Conservation (phyloP, 2,797 vertebrate genomes). For the Amblyraja radiata region DNA sequence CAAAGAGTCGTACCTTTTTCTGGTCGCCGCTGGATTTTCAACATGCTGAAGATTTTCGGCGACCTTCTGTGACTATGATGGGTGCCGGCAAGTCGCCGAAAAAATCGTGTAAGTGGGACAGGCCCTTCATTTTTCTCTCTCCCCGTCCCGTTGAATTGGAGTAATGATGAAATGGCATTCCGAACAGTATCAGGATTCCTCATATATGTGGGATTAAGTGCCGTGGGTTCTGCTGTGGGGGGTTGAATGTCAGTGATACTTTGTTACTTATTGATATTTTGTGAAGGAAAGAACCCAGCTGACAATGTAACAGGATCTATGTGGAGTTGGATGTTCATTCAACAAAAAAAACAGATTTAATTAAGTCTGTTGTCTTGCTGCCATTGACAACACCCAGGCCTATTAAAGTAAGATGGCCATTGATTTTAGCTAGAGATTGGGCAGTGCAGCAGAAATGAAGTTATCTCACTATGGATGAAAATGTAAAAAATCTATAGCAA, state of each 20-base stretch:
- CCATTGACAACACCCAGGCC: neutral
- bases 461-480: neutral
- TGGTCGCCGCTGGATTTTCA: too few relatives aligned
- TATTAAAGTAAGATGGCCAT: neutral
- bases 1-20: too few relatives aligned
- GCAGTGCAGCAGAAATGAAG: too few relatives aligned
- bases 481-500: neutral
- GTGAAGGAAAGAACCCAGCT: neutral
- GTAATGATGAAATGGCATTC: neutral
- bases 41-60: too few relatives aligned
- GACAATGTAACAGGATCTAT: neutral
- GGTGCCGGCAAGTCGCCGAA: too few relatives aligned
- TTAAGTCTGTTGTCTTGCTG: neutral
- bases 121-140: neutral
- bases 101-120: too few relatives aligned
- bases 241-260: neutral
- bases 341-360: neutral
- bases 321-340: neutral
- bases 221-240: neutral
- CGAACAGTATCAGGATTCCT: too few relatives aligned
- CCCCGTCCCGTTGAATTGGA: neutral
- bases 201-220: neutral
- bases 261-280: neutral
- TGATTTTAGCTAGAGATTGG: neutral
- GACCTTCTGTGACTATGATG: too few relatives aligned